phyloP scores from a whole-genome alignment of 2,797 vertebrate genomes.

The Scarus forsteni region DNA sequence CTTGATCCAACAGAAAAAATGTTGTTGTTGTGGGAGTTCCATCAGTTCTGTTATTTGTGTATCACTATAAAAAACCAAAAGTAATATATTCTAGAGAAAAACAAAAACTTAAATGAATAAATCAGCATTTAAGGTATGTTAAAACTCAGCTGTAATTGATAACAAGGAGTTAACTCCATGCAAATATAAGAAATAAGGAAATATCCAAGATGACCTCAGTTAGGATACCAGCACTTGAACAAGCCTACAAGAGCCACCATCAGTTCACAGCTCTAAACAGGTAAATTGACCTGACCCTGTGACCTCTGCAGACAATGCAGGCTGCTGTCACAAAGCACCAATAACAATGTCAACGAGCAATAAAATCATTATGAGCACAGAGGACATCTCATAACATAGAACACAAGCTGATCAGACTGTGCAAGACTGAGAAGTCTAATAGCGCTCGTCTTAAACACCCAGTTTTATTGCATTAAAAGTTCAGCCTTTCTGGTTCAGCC shows the following conservation, averaged over 20 bases:
- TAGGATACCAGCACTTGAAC: slow-evolving; percentile 53
- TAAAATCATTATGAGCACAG: slow-evolving; percentile 57
- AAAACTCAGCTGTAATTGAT: too few relatives aligned
- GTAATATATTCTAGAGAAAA: too few relatives aligned
- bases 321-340: slow-evolving; percentile 57
- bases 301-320: slow-evolving; percentile 76
- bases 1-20: too few relatives aligned
- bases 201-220: slow-evolving; percentile 1
- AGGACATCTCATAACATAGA: background rate
- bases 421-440: background rate
- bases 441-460: background rate
- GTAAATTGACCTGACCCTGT: slow-evolving; percentile 79
- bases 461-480: slow-evolving; percentile 7
- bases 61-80: too few relatives aligned
- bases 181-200: too few relatives aligned
- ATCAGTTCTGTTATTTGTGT: too few relatives aligned
- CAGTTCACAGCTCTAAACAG: slow-evolving; percentile 65
- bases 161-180: too few relatives aligned
- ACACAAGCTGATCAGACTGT: slow-evolving; percentile 4
- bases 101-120: too few relatives aligned
- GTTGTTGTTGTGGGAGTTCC: too few relatives aligned
- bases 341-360: slow-evolving; percentile 61
- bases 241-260: slow-evolving; percentile 51
- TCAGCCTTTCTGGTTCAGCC: slow-evolving; percentile 15
- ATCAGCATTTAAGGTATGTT: too few relatives aligned